Evolutionary conservation across 1,140 invertebrate species (phyloP).

Genomic region (Globodera rostochiensis): DNA sequence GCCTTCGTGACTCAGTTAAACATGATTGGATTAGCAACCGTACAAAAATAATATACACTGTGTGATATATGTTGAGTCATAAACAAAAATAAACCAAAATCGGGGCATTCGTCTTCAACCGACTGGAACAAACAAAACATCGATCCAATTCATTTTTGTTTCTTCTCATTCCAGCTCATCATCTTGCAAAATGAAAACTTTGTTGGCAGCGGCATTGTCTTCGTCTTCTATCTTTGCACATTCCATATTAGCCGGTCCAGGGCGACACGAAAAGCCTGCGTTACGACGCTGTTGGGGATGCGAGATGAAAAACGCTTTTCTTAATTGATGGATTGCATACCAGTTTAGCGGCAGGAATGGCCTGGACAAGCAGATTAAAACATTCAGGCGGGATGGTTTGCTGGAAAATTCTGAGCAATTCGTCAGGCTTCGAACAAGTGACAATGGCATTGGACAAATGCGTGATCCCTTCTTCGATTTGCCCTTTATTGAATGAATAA

Average conservation of each 20-base stretch:
- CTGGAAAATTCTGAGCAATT: slow-evolving; percentile 66
- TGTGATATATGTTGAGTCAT: neutral
- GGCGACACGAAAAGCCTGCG: neutral
- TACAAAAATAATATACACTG: too few species aligned
- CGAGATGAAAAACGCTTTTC: neutral
- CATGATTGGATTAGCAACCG: neutral
- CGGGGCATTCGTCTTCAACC: too few species aligned
- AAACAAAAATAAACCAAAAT: neutral
- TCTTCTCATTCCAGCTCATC: slow-evolving; percentile 16
- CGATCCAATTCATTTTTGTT: too few species aligned
- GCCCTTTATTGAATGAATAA: slow-evolving; percentile 28
- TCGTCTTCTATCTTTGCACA: slow-evolving; percentile 2
- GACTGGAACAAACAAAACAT: too few species aligned
- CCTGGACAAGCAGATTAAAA: slow-evolving; percentile 30
- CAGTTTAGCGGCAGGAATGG: slow-evolving; percentile 31
- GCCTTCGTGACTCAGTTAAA: neutral
- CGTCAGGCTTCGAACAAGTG: slow-evolving; percentile 67
- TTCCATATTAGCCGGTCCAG: neutral
- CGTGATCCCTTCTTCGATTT: slow-evolving; percentile 66
- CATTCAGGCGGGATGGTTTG: slow-evolving; percentile 47
- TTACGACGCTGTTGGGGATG: slow-evolving; percentile 13
- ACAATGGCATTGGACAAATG: slow-evolving; percentile 68
- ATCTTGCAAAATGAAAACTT: slow-evolving; percentile 19
- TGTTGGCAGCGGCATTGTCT: neutral
- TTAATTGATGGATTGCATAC: neutral